Evolutionary conservation across 2,797 vertebrate genomes (phyloP).

Genomic region (Rousettus madagascariensis): DNA sequence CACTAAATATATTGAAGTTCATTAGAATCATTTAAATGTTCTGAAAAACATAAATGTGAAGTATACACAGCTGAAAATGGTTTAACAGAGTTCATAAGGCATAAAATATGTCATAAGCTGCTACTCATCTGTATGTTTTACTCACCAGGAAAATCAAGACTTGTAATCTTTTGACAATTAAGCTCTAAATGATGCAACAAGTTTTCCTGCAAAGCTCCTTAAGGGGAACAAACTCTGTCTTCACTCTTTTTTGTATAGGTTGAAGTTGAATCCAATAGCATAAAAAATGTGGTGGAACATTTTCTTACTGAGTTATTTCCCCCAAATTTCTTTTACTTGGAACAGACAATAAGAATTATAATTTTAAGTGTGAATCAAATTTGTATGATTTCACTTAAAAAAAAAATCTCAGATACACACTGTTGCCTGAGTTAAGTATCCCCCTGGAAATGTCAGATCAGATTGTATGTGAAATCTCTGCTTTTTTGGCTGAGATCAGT

Average conservation of each 20-base stretch:
- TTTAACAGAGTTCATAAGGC: slow-evolving; percentile 34
- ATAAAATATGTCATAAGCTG: background rate
- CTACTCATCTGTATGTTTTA: background rate
- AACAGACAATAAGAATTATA: background rate
- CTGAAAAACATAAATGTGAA: slow-evolving; percentile 49
- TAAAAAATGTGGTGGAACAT: background rate
- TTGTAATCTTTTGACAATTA: background rate
- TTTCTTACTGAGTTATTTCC: background rate
- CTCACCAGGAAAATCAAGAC: background rate
- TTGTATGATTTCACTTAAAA: background rate
- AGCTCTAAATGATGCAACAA: background rate
- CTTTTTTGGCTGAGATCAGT: background rate
- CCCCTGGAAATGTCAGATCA: background rate
- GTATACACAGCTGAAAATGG: background rate
- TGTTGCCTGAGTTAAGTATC: background rate
- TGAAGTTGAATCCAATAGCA: background rate
- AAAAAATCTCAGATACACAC: background rate
- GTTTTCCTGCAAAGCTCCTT: background rate
- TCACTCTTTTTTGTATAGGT: background rate
- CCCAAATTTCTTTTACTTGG: background rate
- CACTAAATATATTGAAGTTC: slow-evolving; percentile 66
- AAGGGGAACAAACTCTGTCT: background rate
- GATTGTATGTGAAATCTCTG: background rate
- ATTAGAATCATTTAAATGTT: slow-evolving; percentile 65
- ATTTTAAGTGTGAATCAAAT: background rate